Percentiles rank a stretch among this genome's conserved stretches.
Evolutionary conservation across 2,888 invertebrate genomes (phyloP).

Genomic region (Schizaphis graminum): DNA sequence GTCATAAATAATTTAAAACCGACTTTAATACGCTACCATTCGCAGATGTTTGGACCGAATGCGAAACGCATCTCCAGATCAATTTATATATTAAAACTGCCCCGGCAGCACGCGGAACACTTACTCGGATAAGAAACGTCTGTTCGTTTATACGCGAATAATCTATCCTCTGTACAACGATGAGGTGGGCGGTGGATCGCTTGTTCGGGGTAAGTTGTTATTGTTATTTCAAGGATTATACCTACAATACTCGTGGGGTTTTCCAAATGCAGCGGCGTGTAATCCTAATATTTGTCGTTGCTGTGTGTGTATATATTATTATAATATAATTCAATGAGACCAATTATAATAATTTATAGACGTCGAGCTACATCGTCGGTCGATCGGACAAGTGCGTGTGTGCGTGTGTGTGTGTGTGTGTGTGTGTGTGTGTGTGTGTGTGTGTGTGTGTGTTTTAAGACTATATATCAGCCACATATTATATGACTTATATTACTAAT

Average conservation of each 20-base stretch:
- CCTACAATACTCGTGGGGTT: not conserved
- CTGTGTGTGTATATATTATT: not conserved
- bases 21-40: not conserved
- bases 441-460: not conserved
- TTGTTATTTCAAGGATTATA: slow-evolving; percentile 14
- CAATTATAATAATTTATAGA: slow-evolving; percentile 1
- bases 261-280: not conserved
- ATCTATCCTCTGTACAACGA: not conserved
- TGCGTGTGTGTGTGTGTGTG: not conserved
- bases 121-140: not conserved
- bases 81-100: not conserved
- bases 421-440: not conserved
- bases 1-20: not conserved
- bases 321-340: not conserved
- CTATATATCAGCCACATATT: too few species aligned
- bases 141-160: not conserved
- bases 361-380: not conserved
- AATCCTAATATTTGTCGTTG: not conserved
- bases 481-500: too few species aligned
- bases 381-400: not conserved
- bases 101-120: not conserved
- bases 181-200: not conserved
- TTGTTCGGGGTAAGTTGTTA: not conserved
- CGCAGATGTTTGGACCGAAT: not conserved
- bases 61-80: not conserved